A percentile compares a stretch with the other conserved stretches of the same genome.
Conservation (phyloP, 2,797 vertebrate genomes). For the Typhlichthys eigenmanni region DNA sequence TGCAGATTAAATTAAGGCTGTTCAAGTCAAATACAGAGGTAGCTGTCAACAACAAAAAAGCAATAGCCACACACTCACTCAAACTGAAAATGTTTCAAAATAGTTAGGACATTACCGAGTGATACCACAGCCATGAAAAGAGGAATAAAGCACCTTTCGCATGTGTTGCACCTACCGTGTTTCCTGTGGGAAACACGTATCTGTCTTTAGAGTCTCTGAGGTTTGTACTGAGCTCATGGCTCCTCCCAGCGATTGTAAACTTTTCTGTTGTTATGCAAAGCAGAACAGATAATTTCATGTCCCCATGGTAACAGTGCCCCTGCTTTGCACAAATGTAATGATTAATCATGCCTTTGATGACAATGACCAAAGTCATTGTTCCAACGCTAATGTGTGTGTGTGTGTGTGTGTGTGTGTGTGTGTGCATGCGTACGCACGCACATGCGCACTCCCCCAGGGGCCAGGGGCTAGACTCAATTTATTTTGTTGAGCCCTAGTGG, state of each 20-base stretch:
- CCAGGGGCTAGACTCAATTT: too few species aligned
- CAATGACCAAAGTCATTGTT: slow-evolving; percentile 57
- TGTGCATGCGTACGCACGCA: slow-evolving; percentile 1
- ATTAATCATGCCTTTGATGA: slow-evolving; percentile 71
- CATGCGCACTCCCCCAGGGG: neutral
- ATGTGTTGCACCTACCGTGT: too few species aligned
- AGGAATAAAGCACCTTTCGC: slow-evolving; percentile 16
- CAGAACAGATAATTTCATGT: slow-evolving; percentile 62
- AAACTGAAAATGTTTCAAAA: too few species aligned
- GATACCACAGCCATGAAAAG: slow-evolving; percentile 2
- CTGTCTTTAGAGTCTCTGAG: slow-evolving; percentile 29
- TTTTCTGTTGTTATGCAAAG: slow-evolving; percentile 78
- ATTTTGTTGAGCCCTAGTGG: slow-evolving; percentile 17
- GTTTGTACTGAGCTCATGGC: slow-evolving; percentile 43
- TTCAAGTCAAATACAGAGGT: too few species aligned
- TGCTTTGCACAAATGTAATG: slow-evolving; percentile 72
- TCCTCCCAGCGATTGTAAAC: slow-evolving; percentile 59
- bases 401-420: slow-evolving; percentile 1
- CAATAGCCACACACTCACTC: too few species aligned
- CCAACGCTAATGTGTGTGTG: slow-evolving; percentile 37
- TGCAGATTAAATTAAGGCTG: too few species aligned
- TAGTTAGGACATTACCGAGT: too few species aligned
- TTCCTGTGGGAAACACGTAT: slow-evolving; percentile 15
- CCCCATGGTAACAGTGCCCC: slow-evolving; percentile 64
- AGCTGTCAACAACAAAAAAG: too few species aligned